Percentiles rank a stretch among this genome's conserved stretches.
phyloP scores from a whole-genome alignment of 2,888 invertebrate genomes.

The Carterocephalus palaemon region DNA sequence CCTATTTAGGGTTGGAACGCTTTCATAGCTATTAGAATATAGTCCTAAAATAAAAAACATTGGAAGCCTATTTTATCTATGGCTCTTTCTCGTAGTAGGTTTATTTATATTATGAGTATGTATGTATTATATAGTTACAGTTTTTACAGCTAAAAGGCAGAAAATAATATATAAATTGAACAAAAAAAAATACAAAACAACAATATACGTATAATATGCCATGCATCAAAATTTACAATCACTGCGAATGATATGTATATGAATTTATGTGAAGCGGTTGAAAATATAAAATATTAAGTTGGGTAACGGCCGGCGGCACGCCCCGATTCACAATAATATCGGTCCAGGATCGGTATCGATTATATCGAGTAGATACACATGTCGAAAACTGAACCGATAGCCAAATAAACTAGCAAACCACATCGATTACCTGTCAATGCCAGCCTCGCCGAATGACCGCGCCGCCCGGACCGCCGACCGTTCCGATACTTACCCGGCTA shows the following conservation, averaged over 20 bases:
- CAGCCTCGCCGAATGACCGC: conserved; percentile 67
- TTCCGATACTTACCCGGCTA: conserved; percentile 24
- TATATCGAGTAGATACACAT: conserved; percentile 70
- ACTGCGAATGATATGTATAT: neutral
- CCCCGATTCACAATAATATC: conserved; percentile 60
- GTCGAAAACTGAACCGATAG: conserved; percentile 69
- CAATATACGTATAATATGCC: too few relatives aligned
- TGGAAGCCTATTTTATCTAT: too few relatives aligned
- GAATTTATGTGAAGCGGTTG: conserved; percentile 2
- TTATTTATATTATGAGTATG: too few relatives aligned
- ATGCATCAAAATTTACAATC: too few relatives aligned
- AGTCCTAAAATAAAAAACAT: conserved; percentile 28
- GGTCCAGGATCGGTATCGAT: conserved; percentile 56
- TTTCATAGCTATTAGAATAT: conserved; percentile 34
- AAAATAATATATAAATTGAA: too few relatives aligned
- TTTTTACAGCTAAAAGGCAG: too few relatives aligned
- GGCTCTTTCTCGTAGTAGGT: too few relatives aligned
- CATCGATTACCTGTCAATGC: conserved; percentile 76
- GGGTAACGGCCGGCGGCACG: conserved; percentile 30
- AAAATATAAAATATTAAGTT: conserved; percentile 12
- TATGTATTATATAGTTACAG: too few relatives aligned
- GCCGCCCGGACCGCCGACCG: conserved; percentile 44
- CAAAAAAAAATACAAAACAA: too few relatives aligned
- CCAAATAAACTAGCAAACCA: conserved; percentile 76
- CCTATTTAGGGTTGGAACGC: conserved; percentile 47